Evolutionary conservation across 2,888 invertebrate genomes (phyloP).

Genomic region (Lamellibrachia columna): DNA sequence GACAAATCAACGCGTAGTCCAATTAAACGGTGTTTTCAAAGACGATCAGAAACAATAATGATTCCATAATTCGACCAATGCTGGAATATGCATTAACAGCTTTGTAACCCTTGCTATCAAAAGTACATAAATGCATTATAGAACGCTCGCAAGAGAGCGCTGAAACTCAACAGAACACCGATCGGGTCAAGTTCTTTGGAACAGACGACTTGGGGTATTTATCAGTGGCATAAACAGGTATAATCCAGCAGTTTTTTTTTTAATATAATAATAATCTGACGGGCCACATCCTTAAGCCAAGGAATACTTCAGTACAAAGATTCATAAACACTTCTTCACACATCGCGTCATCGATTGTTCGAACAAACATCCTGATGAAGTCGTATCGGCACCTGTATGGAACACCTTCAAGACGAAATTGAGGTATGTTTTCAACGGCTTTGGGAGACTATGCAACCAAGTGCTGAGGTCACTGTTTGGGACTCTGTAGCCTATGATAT

Average conservation of each 20-base stretch:
- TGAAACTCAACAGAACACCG: background rate
- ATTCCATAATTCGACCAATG: background rate
- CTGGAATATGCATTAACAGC: background rate
- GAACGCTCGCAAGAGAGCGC: background rate
- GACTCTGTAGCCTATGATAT: background rate
- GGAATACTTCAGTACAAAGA: background rate
- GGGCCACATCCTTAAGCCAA: background rate
- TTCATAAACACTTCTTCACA: background rate
- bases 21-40: background rate
- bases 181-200: background rate
- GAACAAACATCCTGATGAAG: background rate
- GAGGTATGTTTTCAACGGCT: background rate
- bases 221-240: background rate
- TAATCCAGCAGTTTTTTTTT: background rate
- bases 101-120: background rate
- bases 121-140: background rate
- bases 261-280: background rate
- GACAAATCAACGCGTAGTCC: background rate
- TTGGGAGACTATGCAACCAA: background rate
- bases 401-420: background rate
- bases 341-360: background rate
- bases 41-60: background rate
- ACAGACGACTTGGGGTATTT: background rate
- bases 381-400: background rate
- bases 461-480: background rate